Base-by-base conservation (phyloP, 2,797 vertebrate species). In the Etheostoma nigrum region DNA sequence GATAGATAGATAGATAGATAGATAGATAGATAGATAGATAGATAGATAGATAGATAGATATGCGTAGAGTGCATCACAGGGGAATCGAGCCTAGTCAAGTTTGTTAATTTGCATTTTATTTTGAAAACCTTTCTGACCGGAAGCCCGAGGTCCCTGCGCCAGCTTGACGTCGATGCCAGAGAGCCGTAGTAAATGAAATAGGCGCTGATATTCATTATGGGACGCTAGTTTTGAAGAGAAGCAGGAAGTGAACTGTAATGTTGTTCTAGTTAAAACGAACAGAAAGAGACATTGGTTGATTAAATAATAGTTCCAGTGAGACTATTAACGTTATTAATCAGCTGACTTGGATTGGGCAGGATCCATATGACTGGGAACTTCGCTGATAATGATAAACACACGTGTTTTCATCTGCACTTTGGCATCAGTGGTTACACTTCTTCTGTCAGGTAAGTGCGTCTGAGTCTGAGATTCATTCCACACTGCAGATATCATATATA, bases 401-500 rank as follows among this genome's bases (percentile, higher is more conserved):
- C 0, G 21, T 18, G 59, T 4, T 25, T 44, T 48, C 8, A 45
- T 45, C 3, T 15, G 4, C 12, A 0, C 73, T 0, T 7, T 80
- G 4, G 19, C 68, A 0, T 30, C 57, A 2, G 16, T 58, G 10
- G 9, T 33, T 2, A 76, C 65, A 47, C 2, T 81, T 45, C 18
- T 85, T 44, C 74, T 83, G n/a, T 67, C 60, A 49, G 81, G 89
- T 90, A 42, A 86, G 86, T 45, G 2, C 6, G 5, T 30, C 30
- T 6, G 30, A 30, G 30, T 30, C 30, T 30, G 30, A 6, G 1
- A 30, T 5, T 30, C 30, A 30, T 30, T 30, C 30, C 30, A 5
- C 30, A 30, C 30, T 30, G 30, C 30, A 30, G 30, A 30, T 6
- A 30, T 30, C 0, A 30, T 30, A 25, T 25, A 25, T 25, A 25